A percentile compares a stretch with the other conserved stretches of the same genome.
Evolutionary conservation across 2,113 vertebrate species (phyloP).

Genomic region (Ptilorrhoa leucosticta): DNA sequence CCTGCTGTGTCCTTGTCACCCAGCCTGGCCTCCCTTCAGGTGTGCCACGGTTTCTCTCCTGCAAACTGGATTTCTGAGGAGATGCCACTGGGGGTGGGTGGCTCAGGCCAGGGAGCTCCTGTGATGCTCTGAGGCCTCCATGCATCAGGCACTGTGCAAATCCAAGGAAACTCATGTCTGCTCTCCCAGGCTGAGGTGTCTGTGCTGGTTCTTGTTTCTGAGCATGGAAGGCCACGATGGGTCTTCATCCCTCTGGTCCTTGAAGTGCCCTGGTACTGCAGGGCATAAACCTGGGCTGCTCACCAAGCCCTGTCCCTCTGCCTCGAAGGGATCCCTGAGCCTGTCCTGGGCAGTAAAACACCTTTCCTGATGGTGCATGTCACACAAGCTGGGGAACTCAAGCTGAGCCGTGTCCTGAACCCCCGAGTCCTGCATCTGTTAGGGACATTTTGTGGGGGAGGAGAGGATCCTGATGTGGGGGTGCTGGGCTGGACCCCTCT

Average conservation of each 20-base stretch:
- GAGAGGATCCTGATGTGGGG: background rate
- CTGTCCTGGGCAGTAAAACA: background rate
- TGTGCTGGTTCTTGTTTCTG: background rate
- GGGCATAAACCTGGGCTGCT: accelerated
- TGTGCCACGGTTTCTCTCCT: background rate
- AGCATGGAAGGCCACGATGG: background rate
- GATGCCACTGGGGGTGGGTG: accelerated
- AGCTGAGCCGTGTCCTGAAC: background rate
- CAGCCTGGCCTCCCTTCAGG: background rate
- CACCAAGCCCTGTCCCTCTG: background rate
- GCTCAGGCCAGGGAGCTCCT: background rate
- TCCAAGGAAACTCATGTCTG: accelerated
- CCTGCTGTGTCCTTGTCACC: background rate
- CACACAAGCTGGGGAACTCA: background rate
- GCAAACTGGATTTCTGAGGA: background rate
- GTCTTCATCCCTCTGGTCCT: background rate
- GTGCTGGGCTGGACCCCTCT: background rate
- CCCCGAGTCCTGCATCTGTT: background rate
- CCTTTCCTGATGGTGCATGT: background rate
- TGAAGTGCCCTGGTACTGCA: background rate
- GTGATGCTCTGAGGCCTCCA: background rate
- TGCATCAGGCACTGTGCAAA: accelerated
- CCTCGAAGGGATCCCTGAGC: background rate
- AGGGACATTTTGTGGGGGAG: background rate
- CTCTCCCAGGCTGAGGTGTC: background rate